Conservation (phyloP, 2,888 invertebrate species). For the Callyntrura guangdongensis region DNA sequence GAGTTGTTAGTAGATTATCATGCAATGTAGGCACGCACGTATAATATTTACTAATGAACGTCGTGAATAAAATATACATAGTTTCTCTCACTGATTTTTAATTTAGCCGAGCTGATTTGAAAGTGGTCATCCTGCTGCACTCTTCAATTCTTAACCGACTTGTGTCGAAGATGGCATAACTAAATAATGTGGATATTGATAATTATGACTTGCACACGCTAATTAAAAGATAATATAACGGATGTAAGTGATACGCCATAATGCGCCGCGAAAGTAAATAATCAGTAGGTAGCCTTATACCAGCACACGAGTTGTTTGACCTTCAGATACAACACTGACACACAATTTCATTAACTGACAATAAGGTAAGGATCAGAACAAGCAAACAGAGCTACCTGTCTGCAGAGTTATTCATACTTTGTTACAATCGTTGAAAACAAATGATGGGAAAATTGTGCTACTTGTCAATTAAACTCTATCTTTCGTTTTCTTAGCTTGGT, state of each 20-base stretch:
- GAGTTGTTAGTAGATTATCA: too few species aligned
- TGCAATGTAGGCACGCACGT: too few species aligned
- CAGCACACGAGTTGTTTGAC: background rate
- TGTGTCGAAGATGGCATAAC: background rate
- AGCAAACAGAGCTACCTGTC: too few species aligned
- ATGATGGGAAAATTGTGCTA: constrained; percentile 43
- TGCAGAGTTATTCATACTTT: background rate
- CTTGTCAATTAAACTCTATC: constrained; percentile 1
- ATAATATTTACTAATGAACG: too few species aligned
- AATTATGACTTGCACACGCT: background rate
- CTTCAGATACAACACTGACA: background rate
- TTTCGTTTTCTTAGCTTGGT: constrained; percentile 16
- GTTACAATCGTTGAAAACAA: background rate
- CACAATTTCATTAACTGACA: too few species aligned
- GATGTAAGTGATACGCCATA: background rate
- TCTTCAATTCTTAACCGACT: background rate
- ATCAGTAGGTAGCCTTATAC: background rate
- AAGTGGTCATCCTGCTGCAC: too few species aligned
- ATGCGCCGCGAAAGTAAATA: background rate
- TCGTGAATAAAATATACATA: too few species aligned
- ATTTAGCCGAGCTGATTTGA: too few species aligned
- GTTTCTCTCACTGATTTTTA: too few species aligned
- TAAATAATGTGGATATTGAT: background rate
- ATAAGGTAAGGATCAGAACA: too few species aligned
- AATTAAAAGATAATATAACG: constrained; percentile 23